Conservation (phyloP, 2,113 vertebrate genomes). For the Phylloscopus whistleri region DNA sequence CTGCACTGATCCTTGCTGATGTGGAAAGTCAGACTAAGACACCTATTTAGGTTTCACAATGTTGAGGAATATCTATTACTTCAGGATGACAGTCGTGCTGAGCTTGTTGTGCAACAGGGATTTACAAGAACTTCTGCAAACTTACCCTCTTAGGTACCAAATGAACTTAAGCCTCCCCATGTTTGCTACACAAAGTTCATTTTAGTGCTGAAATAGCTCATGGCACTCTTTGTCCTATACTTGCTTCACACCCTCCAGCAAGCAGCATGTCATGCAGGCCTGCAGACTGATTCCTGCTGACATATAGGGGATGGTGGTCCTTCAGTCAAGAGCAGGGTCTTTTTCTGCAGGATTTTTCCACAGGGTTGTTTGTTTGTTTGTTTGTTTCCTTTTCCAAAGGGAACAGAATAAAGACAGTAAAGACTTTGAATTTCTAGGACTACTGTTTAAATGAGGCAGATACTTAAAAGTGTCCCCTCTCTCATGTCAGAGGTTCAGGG, state of each 20-base stretch:
- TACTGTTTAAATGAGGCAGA: not conserved
- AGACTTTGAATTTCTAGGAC: not conserved
- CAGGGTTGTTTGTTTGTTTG: too few species aligned
- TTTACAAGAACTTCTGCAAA: slow-evolving; percentile 58
- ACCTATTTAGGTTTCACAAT: slow-evolving; percentile 56
- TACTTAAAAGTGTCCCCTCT: rapidly evolving
- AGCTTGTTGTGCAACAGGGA: slow-evolving; percentile 28
- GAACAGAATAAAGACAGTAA: not conserved
- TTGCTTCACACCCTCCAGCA: not conserved
- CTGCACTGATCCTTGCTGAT: slow-evolving; percentile 32
- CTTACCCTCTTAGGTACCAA: slow-evolving; percentile 12
- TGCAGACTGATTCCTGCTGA: not conserved
- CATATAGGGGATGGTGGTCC: not conserved
- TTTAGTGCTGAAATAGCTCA: not conserved
- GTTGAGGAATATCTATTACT: slow-evolving; percentile 50
- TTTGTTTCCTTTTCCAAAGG: not conserved
- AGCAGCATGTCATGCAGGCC: not conserved
- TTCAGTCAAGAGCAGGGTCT: rapidly evolving
- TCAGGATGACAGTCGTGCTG: not conserved
- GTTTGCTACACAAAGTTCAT: slow-evolving; percentile 53
- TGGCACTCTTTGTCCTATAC: slow-evolving; percentile 10
- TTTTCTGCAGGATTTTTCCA: not conserved
- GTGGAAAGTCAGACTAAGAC: slow-evolving; percentile 50
- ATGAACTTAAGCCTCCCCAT: slow-evolving; percentile 17
- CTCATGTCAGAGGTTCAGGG: not conserved